phyloP scores from a whole-genome alignment of 2,888 invertebrate genomes.

The Neoascia interrupta region DNA sequence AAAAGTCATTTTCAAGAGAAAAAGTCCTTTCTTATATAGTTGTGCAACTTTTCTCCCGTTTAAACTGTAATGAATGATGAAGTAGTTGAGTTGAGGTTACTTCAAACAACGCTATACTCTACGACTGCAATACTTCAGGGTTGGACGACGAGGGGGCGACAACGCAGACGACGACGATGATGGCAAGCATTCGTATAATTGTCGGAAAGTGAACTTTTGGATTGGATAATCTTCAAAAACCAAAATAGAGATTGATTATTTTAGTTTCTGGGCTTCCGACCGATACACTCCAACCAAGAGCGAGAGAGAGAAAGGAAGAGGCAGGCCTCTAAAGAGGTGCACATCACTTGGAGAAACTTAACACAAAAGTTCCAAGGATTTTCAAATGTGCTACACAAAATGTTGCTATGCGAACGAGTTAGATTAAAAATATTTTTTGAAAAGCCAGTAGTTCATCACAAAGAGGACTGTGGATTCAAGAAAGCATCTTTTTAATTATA shows the following conservation, averaged over 20 bases:
- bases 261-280: not conserved
- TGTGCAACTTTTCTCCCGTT: slow-evolving; percentile 41
- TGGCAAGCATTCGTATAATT: slow-evolving; percentile 46
- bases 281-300: not conserved
- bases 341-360: slow-evolving; percentile 13
- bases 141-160: no score
- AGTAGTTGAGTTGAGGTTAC: slow-evolving; percentile 16
- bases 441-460: no score
- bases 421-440: not conserved
- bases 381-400: slow-evolving; percentile 4
- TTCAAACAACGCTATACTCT: not conserved
- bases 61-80: slow-evolving; percentile 51
- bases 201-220: slow-evolving; percentile 29
- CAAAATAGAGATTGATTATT: slow-evolving; percentile 55
- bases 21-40: slow-evolving; percentile 28
- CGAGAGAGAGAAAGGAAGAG: not conserved
- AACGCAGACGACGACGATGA: not conserved
- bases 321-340: slow-evolving; percentile 5
- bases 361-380: not conserved
- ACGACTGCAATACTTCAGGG: not conserved
- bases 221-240: slow-evolving; percentile 43
- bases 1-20: slow-evolving; percentile 23
- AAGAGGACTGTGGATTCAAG: no score
- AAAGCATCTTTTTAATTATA: slow-evolving; percentile 42
- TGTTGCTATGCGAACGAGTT: not conserved